Evolutionary conservation across 1,140 invertebrate species (phyloP).

Genomic region (Popillia japonica): DNA sequence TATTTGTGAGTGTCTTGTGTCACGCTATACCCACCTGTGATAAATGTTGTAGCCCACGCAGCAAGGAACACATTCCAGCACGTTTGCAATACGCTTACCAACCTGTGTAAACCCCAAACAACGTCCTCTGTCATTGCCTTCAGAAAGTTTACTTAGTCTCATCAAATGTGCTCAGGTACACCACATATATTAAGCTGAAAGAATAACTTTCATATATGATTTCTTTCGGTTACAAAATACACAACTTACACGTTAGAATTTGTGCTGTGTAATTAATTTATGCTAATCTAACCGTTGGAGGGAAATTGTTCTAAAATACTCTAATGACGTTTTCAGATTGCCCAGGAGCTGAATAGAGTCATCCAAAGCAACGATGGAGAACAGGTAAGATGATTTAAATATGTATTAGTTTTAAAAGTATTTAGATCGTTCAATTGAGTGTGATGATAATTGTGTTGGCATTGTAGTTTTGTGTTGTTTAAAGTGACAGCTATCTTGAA

Average conservation of each 20-base stretch:
- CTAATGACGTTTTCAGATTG: conserved; percentile 40
- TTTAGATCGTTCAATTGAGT: no score
- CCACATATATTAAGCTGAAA: background rate
- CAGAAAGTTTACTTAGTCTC: conserved; percentile 38
- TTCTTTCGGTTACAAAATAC: conserved; percentile 1
- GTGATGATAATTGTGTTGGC: no score
- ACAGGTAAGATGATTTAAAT: conserved; percentile 29
- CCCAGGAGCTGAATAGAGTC: conserved; percentile 44
- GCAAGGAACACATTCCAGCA: background rate
- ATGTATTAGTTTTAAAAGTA: no score
- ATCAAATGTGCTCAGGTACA: conserved; percentile 43
- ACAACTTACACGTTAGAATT: background rate
- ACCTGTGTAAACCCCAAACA: conserved; percentile 15
- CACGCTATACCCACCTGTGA: conserved; percentile 16
- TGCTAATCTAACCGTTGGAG: background rate
- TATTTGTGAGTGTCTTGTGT: background rate
- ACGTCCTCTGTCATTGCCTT: conserved; percentile 36
- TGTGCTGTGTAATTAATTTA: background rate
- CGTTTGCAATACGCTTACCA: conserved; percentile 29
- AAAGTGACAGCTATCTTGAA: no score
- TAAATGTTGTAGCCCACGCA: background rate
- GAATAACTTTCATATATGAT: background rate
- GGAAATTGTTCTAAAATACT: background rate
- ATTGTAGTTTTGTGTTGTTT: no score
- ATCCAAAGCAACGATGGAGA: conserved; percentile 38